Conservation (phyloP, 2,797 vertebrate genomes). For the Nyctalus aviator region DNA sequence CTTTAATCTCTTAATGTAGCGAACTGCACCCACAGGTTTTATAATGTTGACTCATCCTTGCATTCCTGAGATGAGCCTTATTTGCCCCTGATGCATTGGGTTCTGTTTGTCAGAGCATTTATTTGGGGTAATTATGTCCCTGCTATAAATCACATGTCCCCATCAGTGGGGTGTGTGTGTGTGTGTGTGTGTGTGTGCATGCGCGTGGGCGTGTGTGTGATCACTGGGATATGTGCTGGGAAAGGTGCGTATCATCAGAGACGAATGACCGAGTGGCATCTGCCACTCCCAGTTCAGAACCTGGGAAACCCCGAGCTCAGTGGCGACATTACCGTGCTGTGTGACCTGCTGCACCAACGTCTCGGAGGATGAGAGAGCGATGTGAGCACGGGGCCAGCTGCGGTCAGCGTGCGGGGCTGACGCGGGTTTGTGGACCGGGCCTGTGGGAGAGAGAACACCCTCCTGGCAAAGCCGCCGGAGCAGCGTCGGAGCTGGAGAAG, state of each 20-base stretch:
- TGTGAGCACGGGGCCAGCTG: rapidly evolving
- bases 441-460: rapidly evolving
- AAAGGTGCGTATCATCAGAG: background rate
- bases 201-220: too few species aligned
- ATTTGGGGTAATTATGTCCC: background rate
- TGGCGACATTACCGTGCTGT: background rate
- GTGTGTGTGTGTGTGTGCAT: too few species aligned
- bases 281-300: background rate
- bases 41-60: background rate
- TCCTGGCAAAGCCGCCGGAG: background rate
- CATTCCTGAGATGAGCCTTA: background rate
- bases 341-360: background rate
- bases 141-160: background rate
- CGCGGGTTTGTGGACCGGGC: rapidly evolving
- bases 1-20: background rate
- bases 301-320: rapidly evolving
- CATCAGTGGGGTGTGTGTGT: background rate
- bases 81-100: background rate
- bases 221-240: too few species aligned
- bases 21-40: background rate
- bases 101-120: background rate
- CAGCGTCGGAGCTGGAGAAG: background rate
- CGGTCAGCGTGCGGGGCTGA: rapidly evolving
- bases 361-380: rapidly evolving
- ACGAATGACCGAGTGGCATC: background rate